Base-by-base conservation (phyloP, 2,113 vertebrate genomes). In the Paramisgurnus dabryanus region DNA sequence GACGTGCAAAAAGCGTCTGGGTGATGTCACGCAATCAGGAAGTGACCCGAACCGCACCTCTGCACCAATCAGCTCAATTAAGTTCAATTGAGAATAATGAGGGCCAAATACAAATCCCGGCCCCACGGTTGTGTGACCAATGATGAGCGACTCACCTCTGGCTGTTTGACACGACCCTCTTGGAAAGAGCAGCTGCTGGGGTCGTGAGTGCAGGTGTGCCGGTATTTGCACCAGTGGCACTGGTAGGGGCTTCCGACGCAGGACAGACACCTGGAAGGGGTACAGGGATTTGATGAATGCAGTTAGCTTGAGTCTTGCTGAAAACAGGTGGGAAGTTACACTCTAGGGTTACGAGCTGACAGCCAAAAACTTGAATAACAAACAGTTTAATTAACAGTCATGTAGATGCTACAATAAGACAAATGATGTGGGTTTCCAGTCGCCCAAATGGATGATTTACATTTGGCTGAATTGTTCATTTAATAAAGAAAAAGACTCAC, bases 171-270 rank as follows among this genome's bases (percentile, higher is more conserved):
- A 47, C 94, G 90, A 68, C 97, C 98, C 84, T 99, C 98, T 87
- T 96, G 95, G 91, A 99, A 99, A 85, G 96, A 99, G 86, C 98
- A 99, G 4, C 95, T 96, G 67, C 93, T 94, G 11, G 98, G 98
- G 83, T 99, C 96, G 0, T 98, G 95, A 66, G 98, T 99, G 80
- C 98, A 99, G 82, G 97, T 92, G 0, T 99, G 98, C 47, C 96
- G 94, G 87, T 97, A 99, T 92, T 99, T 99, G 87, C 98, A 99
- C 98, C 98, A 99, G 90, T 98, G 96, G 43, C 98, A 99, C 78
- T 95, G 93, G 83, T 97, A 99, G 0, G 98, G 97, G 72, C 97
- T 99, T 82, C 96, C 95, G 79, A 99, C 97, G 0, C 98, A 99
- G 0, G 97, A 98, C 81, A 98, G 89, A 79, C 98, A 99, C 81